phyloP scores from a whole-genome alignment of 2,888 invertebrate species.

The Phortica okadai region DNA sequence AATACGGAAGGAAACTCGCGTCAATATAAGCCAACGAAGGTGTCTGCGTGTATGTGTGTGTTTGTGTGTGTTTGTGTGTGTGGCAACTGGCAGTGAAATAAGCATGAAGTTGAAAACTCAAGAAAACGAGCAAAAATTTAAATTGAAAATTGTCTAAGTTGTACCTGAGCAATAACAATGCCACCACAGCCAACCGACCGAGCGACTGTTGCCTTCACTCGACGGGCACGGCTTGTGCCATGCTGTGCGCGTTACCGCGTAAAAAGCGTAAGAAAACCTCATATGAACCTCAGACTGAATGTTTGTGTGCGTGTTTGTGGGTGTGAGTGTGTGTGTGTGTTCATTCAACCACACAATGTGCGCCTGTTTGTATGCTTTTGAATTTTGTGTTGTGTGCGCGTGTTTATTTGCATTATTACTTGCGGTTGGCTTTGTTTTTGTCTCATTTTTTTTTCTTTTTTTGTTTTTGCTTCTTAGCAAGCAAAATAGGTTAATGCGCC shows the following conservation, averaged over 20 bases:
- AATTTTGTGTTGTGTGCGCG: background rate
- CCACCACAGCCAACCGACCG: background rate
- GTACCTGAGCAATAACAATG: conserved; percentile 50
- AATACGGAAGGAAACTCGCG: conserved; percentile 60
- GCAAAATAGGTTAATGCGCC: conserved; percentile 20
- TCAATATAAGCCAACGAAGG: conserved; percentile 51
- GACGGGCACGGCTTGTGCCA: background rate
- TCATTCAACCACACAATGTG: conserved; percentile 9
- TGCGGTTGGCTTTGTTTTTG: background rate
- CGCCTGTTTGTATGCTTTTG: background rate
- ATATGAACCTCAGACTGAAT: background rate
- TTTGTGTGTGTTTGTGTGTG: conserved; percentile 27
- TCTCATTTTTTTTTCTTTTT: no score
- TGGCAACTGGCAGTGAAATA: conserved; percentile 40
- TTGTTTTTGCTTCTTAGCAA: no score
- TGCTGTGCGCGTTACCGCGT: conserved; percentile 11
- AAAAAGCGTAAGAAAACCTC: background rate
- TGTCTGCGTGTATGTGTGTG: conserved; percentile 34
- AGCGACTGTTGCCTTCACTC: no score
- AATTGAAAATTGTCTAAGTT: conserved; percentile 65
- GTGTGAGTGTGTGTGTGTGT: conserved; percentile 1
- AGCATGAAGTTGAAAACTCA: conserved; percentile 39
- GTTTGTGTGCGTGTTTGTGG: conserved; percentile 5
- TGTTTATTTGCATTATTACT: conserved; percentile 15
- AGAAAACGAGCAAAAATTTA: conserved; percentile 61